These are phyloP conservation scores for Apogon talboti DNA, from an alignment of 2,797 vertebrate genomes.

Conservation along the genomic window DNA sequence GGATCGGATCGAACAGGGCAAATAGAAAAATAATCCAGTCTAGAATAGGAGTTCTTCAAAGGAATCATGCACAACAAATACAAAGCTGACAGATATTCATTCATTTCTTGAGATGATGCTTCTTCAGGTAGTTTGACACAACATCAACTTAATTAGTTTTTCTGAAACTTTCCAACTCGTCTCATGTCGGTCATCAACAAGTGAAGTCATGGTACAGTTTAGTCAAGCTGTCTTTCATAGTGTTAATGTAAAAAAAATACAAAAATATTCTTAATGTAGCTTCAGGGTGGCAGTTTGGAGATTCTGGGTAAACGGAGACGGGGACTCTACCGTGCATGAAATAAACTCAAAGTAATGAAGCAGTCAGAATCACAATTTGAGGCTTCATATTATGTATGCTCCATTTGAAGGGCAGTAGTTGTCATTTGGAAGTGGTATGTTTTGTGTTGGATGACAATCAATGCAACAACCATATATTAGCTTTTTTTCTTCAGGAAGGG, in stretches of 20 bases:
- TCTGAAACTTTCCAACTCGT: too few species aligned
- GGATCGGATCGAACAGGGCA: neutral
- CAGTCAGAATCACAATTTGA: neutral
- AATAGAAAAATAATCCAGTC: too few species aligned
- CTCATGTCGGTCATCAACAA: too few species aligned
- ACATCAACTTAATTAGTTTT: too few species aligned
- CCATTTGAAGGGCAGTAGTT: neutral
- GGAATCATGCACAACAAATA: neutral
- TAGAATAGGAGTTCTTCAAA: neutral
- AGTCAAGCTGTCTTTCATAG: too few species aligned
- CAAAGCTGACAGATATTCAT: too few species aligned
- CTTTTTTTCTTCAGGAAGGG: constrained; percentile 5
- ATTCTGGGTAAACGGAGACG: neutral
- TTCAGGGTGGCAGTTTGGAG: constrained; percentile 19
- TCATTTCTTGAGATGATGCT: too few species aligned
- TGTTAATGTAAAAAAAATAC: too few species aligned
- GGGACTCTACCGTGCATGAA: constrained; percentile 12
- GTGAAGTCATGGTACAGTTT: too few species aligned
- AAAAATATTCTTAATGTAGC: too few species aligned
- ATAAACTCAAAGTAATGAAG: constrained; percentile 24
- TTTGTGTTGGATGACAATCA: constrained; percentile 2
- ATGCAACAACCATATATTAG: neutral
- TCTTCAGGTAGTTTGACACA: too few species aligned
- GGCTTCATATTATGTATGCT: neutral
- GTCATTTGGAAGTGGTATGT: constrained; percentile 14